These are phyloP conservation scores for Tachypleus tridentatus DNA, from an alignment of 1,140 invertebrate genomes.

Conservation along the genomic window DNA sequence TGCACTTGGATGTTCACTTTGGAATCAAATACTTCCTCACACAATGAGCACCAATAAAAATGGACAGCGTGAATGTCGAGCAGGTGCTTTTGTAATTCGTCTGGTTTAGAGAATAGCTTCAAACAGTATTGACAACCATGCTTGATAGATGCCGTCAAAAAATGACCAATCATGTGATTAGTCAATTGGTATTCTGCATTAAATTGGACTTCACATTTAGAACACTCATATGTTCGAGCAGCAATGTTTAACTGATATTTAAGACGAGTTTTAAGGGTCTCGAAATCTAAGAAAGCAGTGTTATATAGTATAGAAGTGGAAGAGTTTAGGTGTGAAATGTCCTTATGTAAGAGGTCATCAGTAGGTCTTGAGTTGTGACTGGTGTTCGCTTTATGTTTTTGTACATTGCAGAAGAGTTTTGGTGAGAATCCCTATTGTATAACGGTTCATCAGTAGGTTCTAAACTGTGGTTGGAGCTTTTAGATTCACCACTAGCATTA, in stretches of 20 bases:
- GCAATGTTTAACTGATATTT: slow-evolving; percentile 57
- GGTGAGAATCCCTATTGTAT: no score
- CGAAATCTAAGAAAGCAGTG: slow-evolving; percentile 70
- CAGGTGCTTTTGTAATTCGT: slow-evolving; percentile 75
- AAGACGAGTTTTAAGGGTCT: slow-evolving; percentile 73
- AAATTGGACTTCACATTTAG: slow-evolving; percentile 62
- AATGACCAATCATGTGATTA: slow-evolving; percentile 60
- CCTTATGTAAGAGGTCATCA: slow-evolving; percentile 29
- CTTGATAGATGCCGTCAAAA: slow-evolving; percentile 58
- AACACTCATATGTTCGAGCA: slow-evolving; percentile 39
- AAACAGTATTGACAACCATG: slow-evolving; percentile 72
- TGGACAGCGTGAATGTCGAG: slow-evolving; percentile 75
- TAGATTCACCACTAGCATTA: no score
- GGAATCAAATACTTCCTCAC: slow-evolving; percentile 80
- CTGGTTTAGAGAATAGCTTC: slow-evolving; percentile 65
- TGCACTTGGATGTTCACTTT: slow-evolving; percentile 65
- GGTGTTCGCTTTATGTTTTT: no score
- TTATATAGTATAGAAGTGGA: slow-evolving; percentile 57
- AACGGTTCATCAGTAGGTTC: no score
- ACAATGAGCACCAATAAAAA: slow-evolving; percentile 71
- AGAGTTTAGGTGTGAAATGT: slow-evolving; percentile 15
- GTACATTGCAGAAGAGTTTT: no score
- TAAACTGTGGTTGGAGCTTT: no score
- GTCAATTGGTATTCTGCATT: slow-evolving; percentile 54
- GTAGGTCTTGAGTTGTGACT: background rate